These are phyloP conservation scores for Musca domestica DNA, from an alignment of 1,140 invertebrate genomes.

Conservation along the genomic window DNA sequence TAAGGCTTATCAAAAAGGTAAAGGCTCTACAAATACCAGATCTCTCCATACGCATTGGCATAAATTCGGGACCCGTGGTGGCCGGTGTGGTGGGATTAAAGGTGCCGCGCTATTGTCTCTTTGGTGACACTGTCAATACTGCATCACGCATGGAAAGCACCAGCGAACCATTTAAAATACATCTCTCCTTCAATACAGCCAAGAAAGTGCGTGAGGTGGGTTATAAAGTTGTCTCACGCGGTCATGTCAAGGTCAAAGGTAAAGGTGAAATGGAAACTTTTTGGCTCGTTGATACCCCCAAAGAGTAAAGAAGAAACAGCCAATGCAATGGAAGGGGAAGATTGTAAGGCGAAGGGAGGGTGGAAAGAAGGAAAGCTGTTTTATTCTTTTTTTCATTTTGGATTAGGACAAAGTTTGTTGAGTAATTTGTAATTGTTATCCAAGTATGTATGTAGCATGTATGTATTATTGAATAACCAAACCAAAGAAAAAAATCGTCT, in stretches of 20 bases:
- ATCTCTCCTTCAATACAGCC: conserved; percentile 51
- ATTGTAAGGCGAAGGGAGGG: too few relatives aligned
- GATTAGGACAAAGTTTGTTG: too few relatives aligned
- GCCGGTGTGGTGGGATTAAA: conserved; percentile 74
- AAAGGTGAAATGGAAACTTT: conserved; percentile 86
- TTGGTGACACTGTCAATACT: conserved; percentile 86
- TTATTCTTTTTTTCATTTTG: too few relatives aligned
- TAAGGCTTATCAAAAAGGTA: conserved; percentile 65
- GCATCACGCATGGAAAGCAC: conserved; percentile 75
- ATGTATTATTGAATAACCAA: too few relatives aligned
- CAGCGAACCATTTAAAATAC: conserved; percentile 50
- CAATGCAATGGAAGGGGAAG: background rate
- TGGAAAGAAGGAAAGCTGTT: too few relatives aligned
- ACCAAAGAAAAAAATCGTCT: too few relatives aligned
- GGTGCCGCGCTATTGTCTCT: conserved; percentile 74
- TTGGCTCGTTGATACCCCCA: conserved; percentile 64
- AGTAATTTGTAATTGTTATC: too few relatives aligned
- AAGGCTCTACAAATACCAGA: conserved; percentile 59
- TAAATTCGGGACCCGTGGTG: conserved; percentile 75
- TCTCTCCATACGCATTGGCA: conserved; percentile 66
- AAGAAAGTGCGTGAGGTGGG: conserved; percentile 51
- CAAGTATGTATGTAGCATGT: too few relatives aligned
- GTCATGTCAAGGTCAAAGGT: conserved; percentile 74
- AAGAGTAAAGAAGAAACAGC: conserved; percentile 4
- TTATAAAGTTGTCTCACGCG: conserved; percentile 66